phyloP scores from a whole-genome alignment of 2,888 invertebrate species.

The Chalcis sispes region DNA sequence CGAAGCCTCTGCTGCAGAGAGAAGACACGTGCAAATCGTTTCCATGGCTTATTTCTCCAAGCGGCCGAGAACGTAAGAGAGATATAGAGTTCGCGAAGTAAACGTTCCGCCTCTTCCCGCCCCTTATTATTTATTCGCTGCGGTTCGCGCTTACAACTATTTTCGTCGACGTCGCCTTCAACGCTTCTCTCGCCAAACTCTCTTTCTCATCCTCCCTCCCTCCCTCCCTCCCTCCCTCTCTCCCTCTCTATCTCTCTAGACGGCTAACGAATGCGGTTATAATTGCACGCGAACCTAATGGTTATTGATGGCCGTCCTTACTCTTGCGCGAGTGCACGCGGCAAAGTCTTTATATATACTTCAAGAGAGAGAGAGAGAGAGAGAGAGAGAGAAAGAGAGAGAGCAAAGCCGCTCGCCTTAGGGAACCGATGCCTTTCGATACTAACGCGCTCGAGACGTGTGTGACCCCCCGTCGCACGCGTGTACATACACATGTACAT shows the following conservation, averaged over 20 bases:
- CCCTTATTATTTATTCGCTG: constrained; percentile 50
- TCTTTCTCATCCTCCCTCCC: no score
- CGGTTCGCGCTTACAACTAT: constrained; percentile 22
- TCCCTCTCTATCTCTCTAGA: no score
- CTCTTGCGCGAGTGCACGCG: constrained; percentile 56
- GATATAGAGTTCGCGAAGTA: constrained; percentile 10
- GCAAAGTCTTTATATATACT: constrained; percentile 53
- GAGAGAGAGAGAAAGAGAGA: not conserved
- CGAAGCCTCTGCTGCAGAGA: not conserved
- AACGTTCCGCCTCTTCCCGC: constrained; percentile 12
- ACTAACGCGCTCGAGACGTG: not conserved
- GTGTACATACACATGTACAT: constrained; percentile 57
- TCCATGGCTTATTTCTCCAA: constrained; percentile 31
- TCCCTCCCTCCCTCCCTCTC: no score
- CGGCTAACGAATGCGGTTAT: constrained; percentile 69
- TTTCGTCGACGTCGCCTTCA: constrained; percentile 31
- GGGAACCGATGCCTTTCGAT: constrained; percentile 4
- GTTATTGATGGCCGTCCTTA: constrained; percentile 71
- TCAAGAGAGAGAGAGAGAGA: constrained; percentile 60
- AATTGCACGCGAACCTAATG: constrained; percentile 72
- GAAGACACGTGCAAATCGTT: constrained; percentile 46
- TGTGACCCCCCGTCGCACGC: constrained; percentile 64
- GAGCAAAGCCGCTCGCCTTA: no score
- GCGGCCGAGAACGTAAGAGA: not conserved
- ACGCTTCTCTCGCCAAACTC: no score